phyloP scores from a whole-genome alignment of 2,113 vertebrate genomes.

The Xerus inauris region DNA sequence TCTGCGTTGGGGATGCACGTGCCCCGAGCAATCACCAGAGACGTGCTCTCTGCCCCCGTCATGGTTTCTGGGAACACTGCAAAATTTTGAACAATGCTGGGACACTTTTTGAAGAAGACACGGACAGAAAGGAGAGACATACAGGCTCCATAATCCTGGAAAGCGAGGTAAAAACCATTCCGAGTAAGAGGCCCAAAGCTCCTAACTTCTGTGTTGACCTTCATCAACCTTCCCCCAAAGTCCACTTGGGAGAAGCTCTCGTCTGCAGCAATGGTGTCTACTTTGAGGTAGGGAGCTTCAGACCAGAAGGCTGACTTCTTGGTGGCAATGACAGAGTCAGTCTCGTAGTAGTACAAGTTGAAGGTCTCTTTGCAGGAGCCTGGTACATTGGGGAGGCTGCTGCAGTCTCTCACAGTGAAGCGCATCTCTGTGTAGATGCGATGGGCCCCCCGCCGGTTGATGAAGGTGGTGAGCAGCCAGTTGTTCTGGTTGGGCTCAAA shows the following conservation, averaged over 20 bases:
- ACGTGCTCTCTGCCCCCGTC: constrained; percentile 98
- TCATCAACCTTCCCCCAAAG: constrained; percentile 98
- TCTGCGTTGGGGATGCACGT: constrained; percentile 97
- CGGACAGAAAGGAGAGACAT: constrained; percentile 99
- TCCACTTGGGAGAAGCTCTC: constrained; percentile 99
- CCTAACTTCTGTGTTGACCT: constrained; percentile 98
- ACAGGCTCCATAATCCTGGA: constrained; percentile 99
- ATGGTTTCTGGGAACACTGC: constrained; percentile 98
- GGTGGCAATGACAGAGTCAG: constrained; percentile 96
- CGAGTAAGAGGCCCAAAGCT: constrained; percentile 97
- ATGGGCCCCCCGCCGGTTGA: constrained; percentile 94
- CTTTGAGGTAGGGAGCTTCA: constrained; percentile 98
- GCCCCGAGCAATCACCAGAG: constrained; percentile 96
- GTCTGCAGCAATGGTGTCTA: constrained; percentile 99
- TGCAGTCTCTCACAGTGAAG: constrained; percentile 98
- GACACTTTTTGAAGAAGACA: constrained; percentile 99
- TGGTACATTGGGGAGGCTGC: constrained; percentile 97
- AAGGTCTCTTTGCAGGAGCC: constrained; percentile 99
- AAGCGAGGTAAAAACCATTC: constrained; percentile 98
- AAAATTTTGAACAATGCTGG: constrained; percentile 98
- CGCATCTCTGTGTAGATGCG: constrained; percentile 99
- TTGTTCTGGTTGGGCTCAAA: constrained; percentile 99
- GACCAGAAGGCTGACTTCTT: constrained; percentile 98
- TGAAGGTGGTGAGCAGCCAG: constrained; percentile 99
- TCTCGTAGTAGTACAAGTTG: constrained; percentile 99